Percentiles rank a stretch among this genome's conserved stretches.
Conservation (phyloP, 2,888 invertebrate genomes). For the Macrophya annulata region DNA sequence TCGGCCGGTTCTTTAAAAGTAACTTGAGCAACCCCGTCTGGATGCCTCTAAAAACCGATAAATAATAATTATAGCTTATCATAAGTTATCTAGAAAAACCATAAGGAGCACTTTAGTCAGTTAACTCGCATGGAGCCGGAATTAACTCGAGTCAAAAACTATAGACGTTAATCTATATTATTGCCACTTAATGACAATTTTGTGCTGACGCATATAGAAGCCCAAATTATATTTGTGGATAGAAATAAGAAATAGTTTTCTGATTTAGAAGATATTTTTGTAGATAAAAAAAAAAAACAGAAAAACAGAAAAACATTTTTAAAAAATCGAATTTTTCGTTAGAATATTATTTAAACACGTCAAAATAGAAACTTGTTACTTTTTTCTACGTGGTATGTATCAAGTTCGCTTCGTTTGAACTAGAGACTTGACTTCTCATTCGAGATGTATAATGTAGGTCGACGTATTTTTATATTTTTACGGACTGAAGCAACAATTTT, state of each 20-base stretch:
- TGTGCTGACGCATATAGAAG: neutral
- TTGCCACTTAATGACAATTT: constrained; percentile 13
- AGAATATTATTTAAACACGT: neutral
- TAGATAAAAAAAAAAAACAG: neutral
- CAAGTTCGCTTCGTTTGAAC: constrained; percentile 17
- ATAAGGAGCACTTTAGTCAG: neutral
- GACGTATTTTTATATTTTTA: neutral
- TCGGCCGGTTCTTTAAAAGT: constrained; percentile 94
- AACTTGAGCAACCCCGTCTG: constrained; percentile 96
- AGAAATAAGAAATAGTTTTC: neutral
- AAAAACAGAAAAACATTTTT: too few relatives aligned
- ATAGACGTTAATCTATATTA: neutral
- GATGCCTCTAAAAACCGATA: constrained; percentile 85
- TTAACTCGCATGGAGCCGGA: too few relatives aligned
- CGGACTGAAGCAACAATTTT: neutral
- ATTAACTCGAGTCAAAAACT: constrained; percentile 23
- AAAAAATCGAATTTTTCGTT: neutral
- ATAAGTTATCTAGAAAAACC: neutral
- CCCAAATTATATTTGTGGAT: neutral
- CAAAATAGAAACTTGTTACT: constrained; percentile 1
- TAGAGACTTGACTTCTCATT: neutral
- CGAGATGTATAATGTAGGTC: constrained; percentile 11
- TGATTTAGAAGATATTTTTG: neutral
- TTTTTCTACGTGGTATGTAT: neutral
- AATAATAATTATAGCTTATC: neutral